These are phyloP conservation scores for Sparus aurata DNA, from an alignment of 2,797 vertebrate genomes.

Conservation along the genomic window DNA sequence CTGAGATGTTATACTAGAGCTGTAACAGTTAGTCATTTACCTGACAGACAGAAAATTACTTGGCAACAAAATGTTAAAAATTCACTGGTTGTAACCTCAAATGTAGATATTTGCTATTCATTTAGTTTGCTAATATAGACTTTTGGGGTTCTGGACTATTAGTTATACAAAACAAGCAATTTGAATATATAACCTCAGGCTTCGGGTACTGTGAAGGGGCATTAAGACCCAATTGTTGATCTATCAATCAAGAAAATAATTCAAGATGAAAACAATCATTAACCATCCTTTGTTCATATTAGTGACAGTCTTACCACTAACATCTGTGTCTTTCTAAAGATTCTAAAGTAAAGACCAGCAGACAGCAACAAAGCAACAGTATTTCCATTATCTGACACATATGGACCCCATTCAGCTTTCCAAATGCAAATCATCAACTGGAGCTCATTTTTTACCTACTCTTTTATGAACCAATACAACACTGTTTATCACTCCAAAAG, in stretches of 20 bases:
- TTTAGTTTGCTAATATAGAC: background rate
- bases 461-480: conserved; percentile 30
- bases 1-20: background rate
- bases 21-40: background rate
- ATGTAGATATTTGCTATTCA: background rate
- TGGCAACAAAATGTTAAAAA: background rate
- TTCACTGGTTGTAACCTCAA: background rate
- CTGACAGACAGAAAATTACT: background rate
- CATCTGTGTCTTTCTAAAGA: background rate
- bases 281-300: background rate
- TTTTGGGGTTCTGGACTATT: background rate
- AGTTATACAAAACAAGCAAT: background rate
- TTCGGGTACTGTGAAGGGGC: background rate
- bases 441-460: background rate
- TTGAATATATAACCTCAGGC: background rate
- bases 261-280: background rate
- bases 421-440: conserved; percentile 34
- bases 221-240: background rate
- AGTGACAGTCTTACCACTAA: background rate
- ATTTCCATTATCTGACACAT: background rate
- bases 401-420: conserved; percentile 5
- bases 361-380: background rate
- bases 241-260: background rate
- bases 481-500: conserved; percentile 51
- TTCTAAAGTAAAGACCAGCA: background rate